These are phyloP conservation scores for Liparis tanakae DNA, from an alignment of 2,797 vertebrate genomes.

Conservation along the genomic window DNA sequence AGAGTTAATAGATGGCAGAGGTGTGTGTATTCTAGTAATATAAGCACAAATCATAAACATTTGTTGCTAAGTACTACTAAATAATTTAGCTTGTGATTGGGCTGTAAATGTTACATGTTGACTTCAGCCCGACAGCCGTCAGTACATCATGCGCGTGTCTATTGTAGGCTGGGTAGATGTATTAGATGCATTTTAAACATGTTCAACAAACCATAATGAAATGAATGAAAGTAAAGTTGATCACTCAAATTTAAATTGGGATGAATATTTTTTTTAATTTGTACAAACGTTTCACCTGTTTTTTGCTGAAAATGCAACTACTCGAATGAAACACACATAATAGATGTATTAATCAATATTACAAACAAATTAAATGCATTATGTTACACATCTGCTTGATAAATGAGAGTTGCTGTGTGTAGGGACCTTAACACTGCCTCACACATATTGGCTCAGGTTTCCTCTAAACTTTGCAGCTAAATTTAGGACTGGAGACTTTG, in stretches of 20 bases:
- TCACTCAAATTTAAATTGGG: not conserved
- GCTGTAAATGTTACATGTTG: constrained; percentile 17
- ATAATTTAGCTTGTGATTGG: not conserved
- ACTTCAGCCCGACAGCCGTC: constrained; percentile 2
- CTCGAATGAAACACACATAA: too few species aligned
- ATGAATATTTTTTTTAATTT: too few species aligned
- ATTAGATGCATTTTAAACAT: not conserved
- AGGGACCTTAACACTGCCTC: constrained; percentile 20
- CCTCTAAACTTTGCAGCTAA: constrained; percentile 68
- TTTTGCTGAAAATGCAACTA: too few species aligned
- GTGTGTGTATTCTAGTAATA: too few species aligned
- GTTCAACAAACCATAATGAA: not conserved
- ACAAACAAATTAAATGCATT: not conserved
- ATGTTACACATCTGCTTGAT: not conserved
- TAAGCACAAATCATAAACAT: not conserved
- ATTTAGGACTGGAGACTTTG: constrained; percentile 66
- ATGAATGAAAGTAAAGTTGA: not conserved
- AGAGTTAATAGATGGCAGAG: too few species aligned
- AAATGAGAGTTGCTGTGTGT: not conserved
- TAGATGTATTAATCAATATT: not conserved
- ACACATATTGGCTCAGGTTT: constrained; percentile 67
- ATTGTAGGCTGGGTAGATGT: not conserved
- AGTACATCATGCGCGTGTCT: not conserved
- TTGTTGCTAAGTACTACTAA: not conserved
- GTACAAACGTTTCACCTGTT: too few species aligned